Percentiles rank a stretch among this genome's conserved stretches.
Evolutionary conservation across 2,888 invertebrate genomes (phyloP).

Genomic region (Pterobdella sp.): DNA sequence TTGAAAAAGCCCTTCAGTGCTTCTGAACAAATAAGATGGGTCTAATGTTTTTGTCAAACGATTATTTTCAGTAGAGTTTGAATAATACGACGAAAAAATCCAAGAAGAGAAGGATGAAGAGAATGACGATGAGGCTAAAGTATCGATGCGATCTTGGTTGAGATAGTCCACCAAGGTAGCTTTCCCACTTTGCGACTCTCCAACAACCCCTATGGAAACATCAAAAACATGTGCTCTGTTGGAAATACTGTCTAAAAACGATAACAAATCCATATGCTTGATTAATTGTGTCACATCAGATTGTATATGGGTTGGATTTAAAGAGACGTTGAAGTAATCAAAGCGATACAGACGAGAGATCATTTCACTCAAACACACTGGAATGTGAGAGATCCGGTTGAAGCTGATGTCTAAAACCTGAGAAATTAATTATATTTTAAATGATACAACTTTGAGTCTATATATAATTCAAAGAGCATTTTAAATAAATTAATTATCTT

Average conservation of each 20-base stretch:
- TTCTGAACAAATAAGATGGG: constrained; percentile 5
- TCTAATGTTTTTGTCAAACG: not conserved
- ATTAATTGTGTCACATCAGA: constrained; percentile 35
- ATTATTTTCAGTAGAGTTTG: constrained; percentile 21
- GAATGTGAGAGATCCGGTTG: constrained; percentile 37
- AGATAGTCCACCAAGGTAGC: constrained; percentile 39
- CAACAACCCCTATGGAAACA: constrained; percentile 38
- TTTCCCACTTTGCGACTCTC: constrained; percentile 39
- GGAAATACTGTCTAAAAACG: constrained; percentile 34
- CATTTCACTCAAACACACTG: constrained; percentile 36
- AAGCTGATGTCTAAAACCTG: constrained; percentile 38
- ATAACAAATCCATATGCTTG: constrained; percentile 37
- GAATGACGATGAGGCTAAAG: not conserved
- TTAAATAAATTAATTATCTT: too few species aligned
- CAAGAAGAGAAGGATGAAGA: constrained; percentile 17
- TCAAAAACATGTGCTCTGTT: constrained; percentile 35
- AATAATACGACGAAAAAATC: constrained; percentile 26
- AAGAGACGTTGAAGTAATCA: constrained; percentile 38
- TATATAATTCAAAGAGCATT: too few species aligned
- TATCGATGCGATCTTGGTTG: constrained; percentile 32
- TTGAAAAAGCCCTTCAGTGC: constrained; percentile 15
- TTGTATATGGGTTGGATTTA: constrained; percentile 35
- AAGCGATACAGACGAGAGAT: constrained; percentile 37
- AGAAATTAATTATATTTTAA: not conserved
- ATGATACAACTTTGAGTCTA: too few species aligned